phyloP scores from a whole-genome alignment of 2,113 vertebrate species.

The Mirounga angustirostris region DNA sequence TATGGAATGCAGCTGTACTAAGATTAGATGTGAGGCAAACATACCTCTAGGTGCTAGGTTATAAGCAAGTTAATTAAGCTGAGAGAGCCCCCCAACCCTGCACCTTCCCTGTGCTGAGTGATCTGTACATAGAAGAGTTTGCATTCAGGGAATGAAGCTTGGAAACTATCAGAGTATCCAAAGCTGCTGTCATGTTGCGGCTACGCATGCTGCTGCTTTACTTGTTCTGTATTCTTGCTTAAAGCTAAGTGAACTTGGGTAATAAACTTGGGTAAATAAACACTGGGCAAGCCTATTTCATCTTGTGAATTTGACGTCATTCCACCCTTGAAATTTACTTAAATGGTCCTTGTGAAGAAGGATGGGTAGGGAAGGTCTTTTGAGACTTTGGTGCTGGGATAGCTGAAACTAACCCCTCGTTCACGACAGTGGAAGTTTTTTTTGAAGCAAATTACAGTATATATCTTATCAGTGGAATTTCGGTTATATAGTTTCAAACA shows the following conservation, averaged over 20 bases:
- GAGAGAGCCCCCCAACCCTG: not conserved
- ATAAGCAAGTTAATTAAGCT: not conserved
- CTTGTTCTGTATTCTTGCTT: not conserved
- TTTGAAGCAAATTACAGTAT: not conserved
- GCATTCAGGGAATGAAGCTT: not conserved
- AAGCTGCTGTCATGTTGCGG: not conserved
- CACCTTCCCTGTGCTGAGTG: not conserved
- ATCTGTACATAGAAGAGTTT: not conserved
- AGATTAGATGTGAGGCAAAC: not conserved
- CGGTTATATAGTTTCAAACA: not conserved
- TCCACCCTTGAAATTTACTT: not conserved
- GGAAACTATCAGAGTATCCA: not conserved
- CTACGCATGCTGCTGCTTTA: not conserved
- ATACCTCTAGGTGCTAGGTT: not conserved
- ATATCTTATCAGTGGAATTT: not conserved
- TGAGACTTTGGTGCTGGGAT: not conserved
- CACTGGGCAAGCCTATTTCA: not conserved
- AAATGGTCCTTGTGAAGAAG: not conserved
- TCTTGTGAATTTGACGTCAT: not conserved
- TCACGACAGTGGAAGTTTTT: not conserved
- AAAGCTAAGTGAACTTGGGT: not conserved
- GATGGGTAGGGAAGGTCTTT: not conserved
- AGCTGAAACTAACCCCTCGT: not conserved
- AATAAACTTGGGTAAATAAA: constrained; percentile 3
- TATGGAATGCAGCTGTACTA: not conserved